Evolutionary conservation across 2,888 invertebrate species (phyloP), one percentile per base, ranked within the genome.

Genomic region (Globia sparganii): DNA sequence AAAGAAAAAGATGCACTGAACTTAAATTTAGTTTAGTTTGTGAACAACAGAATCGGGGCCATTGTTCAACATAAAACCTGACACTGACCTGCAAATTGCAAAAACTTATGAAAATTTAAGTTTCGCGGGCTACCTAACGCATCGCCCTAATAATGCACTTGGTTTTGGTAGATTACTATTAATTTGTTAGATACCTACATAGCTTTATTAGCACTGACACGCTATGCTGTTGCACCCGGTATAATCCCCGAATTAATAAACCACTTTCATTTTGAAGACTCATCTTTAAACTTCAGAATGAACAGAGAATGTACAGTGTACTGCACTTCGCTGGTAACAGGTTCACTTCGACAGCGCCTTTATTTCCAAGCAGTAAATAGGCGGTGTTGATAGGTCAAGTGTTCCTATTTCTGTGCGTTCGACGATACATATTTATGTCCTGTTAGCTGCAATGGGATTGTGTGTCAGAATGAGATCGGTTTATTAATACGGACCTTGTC

Each of bases 261-360:
- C 65, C 83, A 66, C 15, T 77, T 53, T 77, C 53, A 43, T 43
- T 43, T 59, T 56, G 15, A 25, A 80, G 37, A 11, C n/a, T 58
- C 1, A 8, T n/a, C 21, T n/a, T 13, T 6, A n/a, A n/a, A 9
- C 31, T 71, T 46, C 18, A 67, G n/a, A 40, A n/a, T n/a, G n/a
- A n/a, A n/a, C n/a, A n/a, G n/a, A n/a, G n/a, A n/a, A n/a, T n/a
- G n/a, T n/a, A n/a, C n/a, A 28, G 31, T 75, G 21, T 49, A n/a
- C 37, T 61, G 31, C 31, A 77, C 4, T 40, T 49, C 13, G 5
- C 43, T 43, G 11, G 28, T 28, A 56, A 46, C 18, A 21, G 1
- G 58, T 49, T 46, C 18, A 80, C 28, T 43, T 78, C 15, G 25
- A 31, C 15, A n/a, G 6, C n/a, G 13, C 37, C n/a, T 28, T 25